Evolutionary conservation across 2,888 invertebrate genomes (phyloP), one percentile per base, ranked within the genome.

Genomic region (Cyrtodaria siliqua): DNA sequence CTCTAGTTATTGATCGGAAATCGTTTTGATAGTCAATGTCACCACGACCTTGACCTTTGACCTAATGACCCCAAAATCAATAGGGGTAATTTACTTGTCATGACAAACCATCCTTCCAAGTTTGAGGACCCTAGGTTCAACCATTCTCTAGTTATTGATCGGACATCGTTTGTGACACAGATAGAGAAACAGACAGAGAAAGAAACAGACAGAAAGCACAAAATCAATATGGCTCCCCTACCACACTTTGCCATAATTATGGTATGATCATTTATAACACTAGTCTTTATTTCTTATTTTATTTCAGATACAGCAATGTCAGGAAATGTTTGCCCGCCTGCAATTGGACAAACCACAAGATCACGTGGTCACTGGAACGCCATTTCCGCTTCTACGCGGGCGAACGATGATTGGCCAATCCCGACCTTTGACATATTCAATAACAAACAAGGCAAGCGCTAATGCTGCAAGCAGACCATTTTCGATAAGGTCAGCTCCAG

Each of bases 291-390:
- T 26, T 20, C 14, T 33, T 53, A 52, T 62, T 70, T 26, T 60
- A 18, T 75, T 79, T 49, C 61, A 84, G 81, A 79, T 84, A 23
- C 61, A 77, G 18, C 74, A 84, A 26, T 84, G 83, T 52, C 77
- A 84, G 38, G 73, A 79, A 42, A 79, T 82, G 77, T 84, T 75
- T 33, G 57, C 64, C 2, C 74, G 79, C 20, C 68, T 84, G 14
- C 62, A 79, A 18, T 60, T 84, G 14, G 81, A 81, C 44, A 74
- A 26, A 52, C 59, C 53, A 18, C 29, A 29, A 2, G 38, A 66
- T 2, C 42, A 61, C 14, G 53, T 60, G 8, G 59, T 38, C 16
- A 24, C 55, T 12, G 52, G 53, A 14, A 44, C 63, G 26, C 53
- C 77, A 47, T 77, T 83, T 71, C 83, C 81, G 9, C 62, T 77